phyloP scores from a whole-genome alignment of 1,140 invertebrate species.

The Trichogramma pretiosum region DNA sequence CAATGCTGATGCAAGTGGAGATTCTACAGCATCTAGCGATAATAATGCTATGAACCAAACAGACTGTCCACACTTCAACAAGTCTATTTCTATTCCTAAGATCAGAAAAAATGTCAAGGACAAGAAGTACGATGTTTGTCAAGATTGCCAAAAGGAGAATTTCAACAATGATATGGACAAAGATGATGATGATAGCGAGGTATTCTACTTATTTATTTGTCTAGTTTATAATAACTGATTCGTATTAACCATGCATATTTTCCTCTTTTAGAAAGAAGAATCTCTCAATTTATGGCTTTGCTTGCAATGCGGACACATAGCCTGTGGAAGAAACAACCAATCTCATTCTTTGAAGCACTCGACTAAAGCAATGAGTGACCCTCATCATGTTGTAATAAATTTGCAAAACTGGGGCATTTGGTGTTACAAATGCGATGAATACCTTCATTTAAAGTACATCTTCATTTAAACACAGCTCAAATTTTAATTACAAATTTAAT shows the following conservation, averaged over 20 bases:
- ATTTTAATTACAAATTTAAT: too few relatives aligned
- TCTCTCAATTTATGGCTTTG: constrained; percentile 54
- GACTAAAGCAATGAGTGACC: constrained; percentile 64
- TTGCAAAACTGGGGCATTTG: constrained; percentile 64
- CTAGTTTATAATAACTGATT: too few relatives aligned
- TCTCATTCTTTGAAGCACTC: constrained; percentile 72
- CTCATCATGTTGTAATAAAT: constrained; percentile 65
- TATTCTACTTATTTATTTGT: background rate
- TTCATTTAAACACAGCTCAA: too few relatives aligned
- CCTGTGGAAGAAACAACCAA: constrained; percentile 61
- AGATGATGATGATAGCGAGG: background rate
- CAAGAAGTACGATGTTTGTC: too few relatives aligned
- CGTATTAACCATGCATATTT: too few relatives aligned
- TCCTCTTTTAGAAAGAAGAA: too few relatives aligned
- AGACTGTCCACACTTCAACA: constrained; percentile 59
- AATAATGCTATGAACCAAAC: constrained; percentile 32
- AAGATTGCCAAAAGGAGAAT: background rate
- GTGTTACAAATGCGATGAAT: constrained; percentile 62
- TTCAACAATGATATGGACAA: background rate
- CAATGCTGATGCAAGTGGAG: constrained; percentile 42
- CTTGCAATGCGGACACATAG: constrained; percentile 62
- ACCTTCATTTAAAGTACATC: constrained; percentile 37
- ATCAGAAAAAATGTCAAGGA: too few relatives aligned
- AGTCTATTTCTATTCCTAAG: constrained; percentile 55
- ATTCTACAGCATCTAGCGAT: constrained; percentile 54